Evolutionary conservation across 2,113 vertebrate species (phyloP), one percentile per base, ranked within the genome.

Genomic region (Passer montanus): DNA sequence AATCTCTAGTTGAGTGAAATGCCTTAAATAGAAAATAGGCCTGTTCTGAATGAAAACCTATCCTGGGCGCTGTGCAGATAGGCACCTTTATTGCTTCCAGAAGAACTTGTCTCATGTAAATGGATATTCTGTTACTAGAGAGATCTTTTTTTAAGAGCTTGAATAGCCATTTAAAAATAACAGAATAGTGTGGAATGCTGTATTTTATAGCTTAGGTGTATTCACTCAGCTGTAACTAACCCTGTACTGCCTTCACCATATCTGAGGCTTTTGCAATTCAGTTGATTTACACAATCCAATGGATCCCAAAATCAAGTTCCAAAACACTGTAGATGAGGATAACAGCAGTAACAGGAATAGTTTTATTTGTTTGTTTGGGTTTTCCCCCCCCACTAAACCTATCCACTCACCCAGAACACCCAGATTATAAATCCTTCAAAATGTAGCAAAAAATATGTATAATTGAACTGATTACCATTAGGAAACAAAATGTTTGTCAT

Each of bases 61-160:
- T 31, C 62, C 62, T 21, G 21, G 46, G 47, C 46, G 64, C 13
- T 27, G 52, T 24, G 15, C 21, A 62, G 60, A 94, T 72, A 93
- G 44, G 43, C 49, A 95, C 63, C 62, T 95, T 94, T 97, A 96
- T 94, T 96, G 64, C 84, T 97, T 97, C 96, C 96, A 94, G 93
- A 95, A 49, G 33, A 89, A 37, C 14, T 19, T 92, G 43, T 78
- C 77, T 90, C 68, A 28, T 63, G 86, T 89, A 95, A 96, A 92
- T 43, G 39, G 89, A 95, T 97, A 97, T 73, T 94, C 49, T 94
- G 75, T 91, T 94, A 84, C 63, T 52, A 31, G 39, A 83, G 14
- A n/a, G 4, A 3, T 37, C 6, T 13, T 62, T 43, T 59, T 30
- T 3, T 8, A n/a, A 50, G 52, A 81, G 14, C 26, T 87, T 62